These are phyloP conservation scores for Tryphoninae sp. DNA, from an alignment of 2,888 invertebrate genomes.

Conservation along the genomic window DNA sequence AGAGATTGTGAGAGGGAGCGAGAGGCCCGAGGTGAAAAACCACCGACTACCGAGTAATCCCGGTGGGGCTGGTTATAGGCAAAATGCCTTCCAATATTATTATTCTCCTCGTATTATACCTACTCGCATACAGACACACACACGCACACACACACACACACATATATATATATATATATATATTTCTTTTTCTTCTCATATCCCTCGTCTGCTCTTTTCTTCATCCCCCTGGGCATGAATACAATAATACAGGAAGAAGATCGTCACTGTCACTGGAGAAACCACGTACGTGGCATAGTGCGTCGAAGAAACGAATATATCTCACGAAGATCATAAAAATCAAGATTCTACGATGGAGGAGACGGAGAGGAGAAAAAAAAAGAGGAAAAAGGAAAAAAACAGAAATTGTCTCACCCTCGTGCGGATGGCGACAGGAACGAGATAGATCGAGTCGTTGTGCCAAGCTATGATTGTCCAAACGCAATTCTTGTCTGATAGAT, in stretches of 20 bases:
- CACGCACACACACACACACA: background rate
- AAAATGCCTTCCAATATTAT: conserved; percentile 57
- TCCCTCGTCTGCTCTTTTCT: background rate
- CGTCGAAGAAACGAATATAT: conserved; percentile 20
- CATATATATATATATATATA: conserved; percentile 4
- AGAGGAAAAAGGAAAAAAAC: conserved; percentile 21
- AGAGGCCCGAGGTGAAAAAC: conserved; percentile 38
- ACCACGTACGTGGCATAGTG: background rate
- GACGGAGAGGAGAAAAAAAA: conserved; percentile 4
- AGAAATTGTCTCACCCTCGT: background rate
- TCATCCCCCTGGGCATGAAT: background rate
- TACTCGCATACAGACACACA: background rate
- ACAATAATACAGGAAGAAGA: conserved; percentile 31
- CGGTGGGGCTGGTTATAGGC: conserved; percentile 27
- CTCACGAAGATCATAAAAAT: conserved; percentile 24
- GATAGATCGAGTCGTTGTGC: conserved; percentile 71
- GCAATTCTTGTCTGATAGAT: conserved; percentile 80
- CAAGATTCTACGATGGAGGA: background rate
- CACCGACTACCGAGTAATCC: conserved; percentile 46
- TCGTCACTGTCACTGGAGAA: conserved; percentile 7
- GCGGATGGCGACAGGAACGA: conserved; percentile 25
- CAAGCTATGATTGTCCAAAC: conserved; percentile 82
- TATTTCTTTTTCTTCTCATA: conserved; percentile 3
- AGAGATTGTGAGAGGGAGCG: background rate
- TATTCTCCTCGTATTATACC: conserved; percentile 29